A percentile compares a stretch with the other conserved stretches of the same genome.
These are phyloP conservation scores for Alosa alosa DNA, from an alignment of 2,113 vertebrate genomes.

Conservation along the genomic window DNA sequence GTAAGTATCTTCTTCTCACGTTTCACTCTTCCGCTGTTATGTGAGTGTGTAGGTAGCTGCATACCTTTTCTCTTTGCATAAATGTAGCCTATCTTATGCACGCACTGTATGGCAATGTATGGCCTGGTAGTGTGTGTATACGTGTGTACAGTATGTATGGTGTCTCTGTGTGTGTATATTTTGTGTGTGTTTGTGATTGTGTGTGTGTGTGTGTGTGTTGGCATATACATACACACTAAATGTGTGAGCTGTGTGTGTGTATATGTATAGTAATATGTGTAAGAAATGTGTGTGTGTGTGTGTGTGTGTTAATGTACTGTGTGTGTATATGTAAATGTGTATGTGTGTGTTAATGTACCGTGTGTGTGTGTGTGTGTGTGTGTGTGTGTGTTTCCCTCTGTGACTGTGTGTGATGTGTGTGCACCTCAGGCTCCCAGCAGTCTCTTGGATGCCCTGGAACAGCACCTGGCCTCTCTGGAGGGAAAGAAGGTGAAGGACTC, in stretches of 20 bases:
- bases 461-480: constrained; percentile 96
- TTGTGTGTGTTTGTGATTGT: constrained; percentile 57
- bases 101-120: constrained; percentile 66
- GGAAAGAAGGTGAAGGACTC: constrained; percentile 99
- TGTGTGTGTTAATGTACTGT: no score
- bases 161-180: background rate
- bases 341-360: no score
- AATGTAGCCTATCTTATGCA: constrained; percentile 62
- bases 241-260: no score
- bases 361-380: background rate
- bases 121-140: constrained; percentile 45
- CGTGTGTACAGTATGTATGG: constrained; percentile 29
- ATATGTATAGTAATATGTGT: no score
- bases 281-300: no score
- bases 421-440: constrained; percentile 88
- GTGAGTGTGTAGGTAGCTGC: background rate
- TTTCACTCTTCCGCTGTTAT: constrained; percentile 55
- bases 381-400: background rate
- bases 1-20: constrained; percentile 76
- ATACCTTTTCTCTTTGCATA: background rate
- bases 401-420: background rate
- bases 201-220: constrained; percentile 13
- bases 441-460: constrained; percentile 97
- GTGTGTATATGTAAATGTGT: background rate
- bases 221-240: no score